Percentiles rank a stretch among this genome's conserved stretches.
Evolutionary conservation across 2,797 vertebrate species (phyloP).

Genomic region (Gobio occitaniae): DNA sequence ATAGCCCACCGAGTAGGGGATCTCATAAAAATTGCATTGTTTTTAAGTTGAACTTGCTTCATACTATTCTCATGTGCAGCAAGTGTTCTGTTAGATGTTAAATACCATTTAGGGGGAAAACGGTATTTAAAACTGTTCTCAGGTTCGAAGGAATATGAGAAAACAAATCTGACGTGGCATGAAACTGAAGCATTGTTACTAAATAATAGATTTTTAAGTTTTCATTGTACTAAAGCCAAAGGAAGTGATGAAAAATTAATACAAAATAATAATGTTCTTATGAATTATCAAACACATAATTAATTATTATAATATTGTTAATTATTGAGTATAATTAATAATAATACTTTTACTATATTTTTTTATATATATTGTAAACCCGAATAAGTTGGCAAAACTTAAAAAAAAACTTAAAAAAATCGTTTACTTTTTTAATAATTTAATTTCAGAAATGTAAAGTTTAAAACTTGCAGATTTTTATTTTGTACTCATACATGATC

Average conservation of each 20-base stretch:
- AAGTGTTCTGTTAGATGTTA: conserved; percentile 5
- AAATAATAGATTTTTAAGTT: not conserved
- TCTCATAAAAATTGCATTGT: conserved; percentile 48
- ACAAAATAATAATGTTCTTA: not conserved
- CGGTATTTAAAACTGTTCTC: not conserved
- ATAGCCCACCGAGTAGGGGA: conserved; percentile 9
- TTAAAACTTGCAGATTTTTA: too few relatives aligned
- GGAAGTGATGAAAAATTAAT: not conserved
- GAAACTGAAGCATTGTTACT: not conserved
- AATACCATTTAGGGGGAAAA: not conserved
- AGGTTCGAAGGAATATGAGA: too few relatives aligned
- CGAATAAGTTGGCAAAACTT: too few relatives aligned
- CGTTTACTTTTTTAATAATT: too few relatives aligned
- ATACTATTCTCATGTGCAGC: not conserved
- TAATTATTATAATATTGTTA: not conserved
- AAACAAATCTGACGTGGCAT: too few relatives aligned
- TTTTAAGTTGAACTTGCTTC: conserved; percentile 6
- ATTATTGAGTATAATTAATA: not conserved
- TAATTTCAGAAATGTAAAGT: too few relatives aligned
- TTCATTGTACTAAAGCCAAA: not conserved
- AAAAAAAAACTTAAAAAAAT: too few relatives aligned
- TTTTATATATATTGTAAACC: too few relatives aligned
- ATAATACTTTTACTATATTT: too few relatives aligned
- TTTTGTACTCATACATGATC: too few relatives aligned
- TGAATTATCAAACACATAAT: not conserved